Percentiles rank a stretch among this genome's conserved stretches.
Conservation (phyloP, 2,888 invertebrate genomes). For the Trichopoda pennipes region DNA sequence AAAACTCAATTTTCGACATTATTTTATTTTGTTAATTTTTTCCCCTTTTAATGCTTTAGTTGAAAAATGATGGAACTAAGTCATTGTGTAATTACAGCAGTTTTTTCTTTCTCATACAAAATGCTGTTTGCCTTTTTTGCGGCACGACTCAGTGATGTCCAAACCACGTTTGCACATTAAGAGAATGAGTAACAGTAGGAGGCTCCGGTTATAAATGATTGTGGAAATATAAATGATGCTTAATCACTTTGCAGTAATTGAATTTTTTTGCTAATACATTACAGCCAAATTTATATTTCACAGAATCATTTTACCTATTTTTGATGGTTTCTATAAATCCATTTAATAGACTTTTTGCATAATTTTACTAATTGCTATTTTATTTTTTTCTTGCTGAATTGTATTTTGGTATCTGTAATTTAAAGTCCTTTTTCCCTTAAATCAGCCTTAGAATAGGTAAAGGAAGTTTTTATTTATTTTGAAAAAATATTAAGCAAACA, state of each 20-base stretch:
- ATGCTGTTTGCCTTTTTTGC: not conserved
- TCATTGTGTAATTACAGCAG: slow-evolving; percentile 24
- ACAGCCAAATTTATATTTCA: slow-evolving; percentile 32
- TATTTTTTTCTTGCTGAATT: too few relatives aligned
- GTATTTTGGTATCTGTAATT: too few relatives aligned
- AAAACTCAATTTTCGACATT: slow-evolving; percentile 10
- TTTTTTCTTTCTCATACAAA: not conserved
- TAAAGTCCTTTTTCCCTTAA: too few relatives aligned
- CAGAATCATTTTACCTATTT: not conserved
- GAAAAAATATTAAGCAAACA: too few relatives aligned
- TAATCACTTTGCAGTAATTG: slow-evolving; percentile 43
- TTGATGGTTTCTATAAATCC: too few relatives aligned
- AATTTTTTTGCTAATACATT: slow-evolving; percentile 55
- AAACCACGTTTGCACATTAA: slow-evolving; percentile 1
- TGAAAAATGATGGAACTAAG: slow-evolving; percentile 10
- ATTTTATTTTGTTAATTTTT: slow-evolving; percentile 20
- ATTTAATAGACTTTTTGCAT: too few relatives aligned
- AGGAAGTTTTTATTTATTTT: too few relatives aligned
- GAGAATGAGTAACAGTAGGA: slow-evolving; percentile 7
- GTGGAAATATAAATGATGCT: slow-evolving; percentile 41
- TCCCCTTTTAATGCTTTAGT: not conserved
- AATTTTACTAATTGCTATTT: too few relatives aligned
- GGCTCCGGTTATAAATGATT: slow-evolving; percentile 25
- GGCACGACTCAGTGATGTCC: slow-evolving; percentile 12
- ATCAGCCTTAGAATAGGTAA: too few relatives aligned